phyloP scores from a whole-genome alignment of 2,888 invertebrate species.

The Drosophila diplacantha region DNA sequence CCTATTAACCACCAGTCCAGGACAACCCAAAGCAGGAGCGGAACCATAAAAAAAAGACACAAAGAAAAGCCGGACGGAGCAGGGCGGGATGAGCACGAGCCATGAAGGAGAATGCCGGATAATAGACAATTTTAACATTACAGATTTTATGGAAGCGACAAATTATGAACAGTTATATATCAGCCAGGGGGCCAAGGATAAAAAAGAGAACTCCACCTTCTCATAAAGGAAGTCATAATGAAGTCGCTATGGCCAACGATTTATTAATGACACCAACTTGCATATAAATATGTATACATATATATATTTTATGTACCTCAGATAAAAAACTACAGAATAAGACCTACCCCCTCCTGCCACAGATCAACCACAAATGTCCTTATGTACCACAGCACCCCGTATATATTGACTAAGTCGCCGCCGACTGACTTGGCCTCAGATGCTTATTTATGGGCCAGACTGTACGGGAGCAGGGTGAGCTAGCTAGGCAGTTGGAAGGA shows the following conservation, averaged over 20 bases:
- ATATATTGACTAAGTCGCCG: conserved; percentile 21
- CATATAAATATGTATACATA: background rate
- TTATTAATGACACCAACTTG: conserved; percentile 3
- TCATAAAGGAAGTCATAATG: conserved; percentile 19
- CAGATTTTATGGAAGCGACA: conserved; percentile 57
- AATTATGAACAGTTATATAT: conserved; percentile 65
- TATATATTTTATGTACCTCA: background rate
- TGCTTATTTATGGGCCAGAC: conserved; percentile 59
- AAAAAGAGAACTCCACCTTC: background rate
- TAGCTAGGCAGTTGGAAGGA: conserved; percentile 25
- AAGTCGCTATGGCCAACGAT: conserved; percentile 9
- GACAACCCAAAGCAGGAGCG: background rate
- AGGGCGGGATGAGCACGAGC: conserved; percentile 11
- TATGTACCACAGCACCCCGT: background rate
- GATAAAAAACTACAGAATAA: background rate
- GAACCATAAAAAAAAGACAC: conserved; percentile 1
- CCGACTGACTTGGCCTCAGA: conserved; percentile 36
- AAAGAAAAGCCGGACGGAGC: background rate
- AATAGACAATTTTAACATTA: conserved; percentile 61
- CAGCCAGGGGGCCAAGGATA: conserved; percentile 40
- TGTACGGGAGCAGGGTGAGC: conserved; percentile 6
- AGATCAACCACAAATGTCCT: conserved; percentile 10
- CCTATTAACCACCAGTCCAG: conserved; percentile 56
- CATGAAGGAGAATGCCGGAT: conserved; percentile 36
- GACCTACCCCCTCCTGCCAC: background rate